Percentiles rank a stretch among this genome's conserved stretches.
These are phyloP conservation scores for Orbicella faveolata DNA, from an alignment of 64 coral and sea anemone genomes.

Conservation along the genomic window DNA sequence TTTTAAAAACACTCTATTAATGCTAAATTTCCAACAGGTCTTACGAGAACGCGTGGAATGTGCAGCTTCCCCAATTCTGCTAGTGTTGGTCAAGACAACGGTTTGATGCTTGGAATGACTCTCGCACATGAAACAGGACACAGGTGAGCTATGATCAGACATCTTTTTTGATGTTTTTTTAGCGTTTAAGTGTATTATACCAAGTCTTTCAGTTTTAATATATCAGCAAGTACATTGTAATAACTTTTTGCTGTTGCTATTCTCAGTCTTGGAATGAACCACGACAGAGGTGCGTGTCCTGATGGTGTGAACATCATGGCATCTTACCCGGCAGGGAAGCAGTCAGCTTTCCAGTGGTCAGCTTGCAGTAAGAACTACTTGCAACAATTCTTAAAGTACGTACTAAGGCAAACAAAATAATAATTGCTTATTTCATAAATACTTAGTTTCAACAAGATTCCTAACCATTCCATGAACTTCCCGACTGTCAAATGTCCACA, in stretches of 20 bases:
- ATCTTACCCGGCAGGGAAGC: conserved; percentile 62
- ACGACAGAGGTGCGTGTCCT: conserved; percentile 66
- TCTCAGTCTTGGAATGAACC: conserved; percentile 93
- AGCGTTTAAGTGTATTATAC: too few species aligned
- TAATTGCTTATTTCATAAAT: neutral
- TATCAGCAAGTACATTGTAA: too few species aligned
- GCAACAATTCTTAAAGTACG: conserved; percentile 79
- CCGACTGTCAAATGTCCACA: too few species aligned
- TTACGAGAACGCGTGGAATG: conserved; percentile 90
- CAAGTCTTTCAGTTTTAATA: too few species aligned
- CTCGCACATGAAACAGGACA: conserved; percentile 92
- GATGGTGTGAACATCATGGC: conserved; percentile 93
- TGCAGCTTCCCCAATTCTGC: conserved; percentile 94
- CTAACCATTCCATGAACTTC: too few species aligned
- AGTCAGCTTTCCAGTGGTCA: conserved; percentile 85
- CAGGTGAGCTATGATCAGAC: conserved; percentile 36
- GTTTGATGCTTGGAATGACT: conserved; percentile 95
- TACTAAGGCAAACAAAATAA: neutral
- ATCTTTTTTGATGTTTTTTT: neutral
- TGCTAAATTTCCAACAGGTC: conserved; percentile 28
- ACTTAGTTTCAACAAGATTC: too few species aligned
- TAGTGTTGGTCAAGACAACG: conserved; percentile 87
- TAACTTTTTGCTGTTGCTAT: neutral
- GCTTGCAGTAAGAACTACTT: conserved; percentile 93
- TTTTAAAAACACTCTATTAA: neutral